Base-by-base conservation (phyloP, 2,113 vertebrate genomes). In the Leuciscus idus region DNA sequence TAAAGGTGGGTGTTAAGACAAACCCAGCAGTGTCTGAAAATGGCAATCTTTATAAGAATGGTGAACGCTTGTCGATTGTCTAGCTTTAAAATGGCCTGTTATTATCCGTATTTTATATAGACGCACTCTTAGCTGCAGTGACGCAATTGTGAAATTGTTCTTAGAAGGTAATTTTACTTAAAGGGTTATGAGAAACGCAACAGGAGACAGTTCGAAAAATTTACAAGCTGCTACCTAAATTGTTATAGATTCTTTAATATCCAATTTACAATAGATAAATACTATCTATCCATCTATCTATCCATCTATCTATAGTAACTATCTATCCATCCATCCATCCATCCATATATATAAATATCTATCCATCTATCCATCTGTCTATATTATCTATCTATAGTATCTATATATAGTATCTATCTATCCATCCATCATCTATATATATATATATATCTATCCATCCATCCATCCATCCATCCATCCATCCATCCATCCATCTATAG, bases 1-100 rank as follows among this genome's bases (percentile, higher is more conserved):
- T 84, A 73, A 21, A 73, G 81, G 68, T 59, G 68, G 68, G 46
- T 11, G 61, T 83, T 72, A n/a, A 55, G 52, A 70, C 28, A 68
- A 70, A 50, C 28, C 81, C 64, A 73, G 66, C 80, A 68, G 80
- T 21, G 79, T 81, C 59, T 68, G 46, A 13, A 83, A 73, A 73
- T 57, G 57, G 50, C 81, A 59, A 21, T 52, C 28, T 83, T 66
- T 50, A 28, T 81, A 46, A 46, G 36, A 68, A 50, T 19, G 48
- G 75, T 77, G 75, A 77, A 52, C 2, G 55, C 57, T 21, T 4
- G 21, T 17, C 36, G 55, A 80, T 61, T 80, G 33, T 43, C 55
- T 36, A 39, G 52, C 30, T 80, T 61, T 36, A 59, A 62, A 80
- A 80, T 17, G 50, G 30, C 50, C 68, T 33, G 81, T 36, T 84